These are phyloP conservation scores for Eurois occulta DNA, from an alignment of 2,888 invertebrate genomes.

Conservation along the genomic window DNA sequence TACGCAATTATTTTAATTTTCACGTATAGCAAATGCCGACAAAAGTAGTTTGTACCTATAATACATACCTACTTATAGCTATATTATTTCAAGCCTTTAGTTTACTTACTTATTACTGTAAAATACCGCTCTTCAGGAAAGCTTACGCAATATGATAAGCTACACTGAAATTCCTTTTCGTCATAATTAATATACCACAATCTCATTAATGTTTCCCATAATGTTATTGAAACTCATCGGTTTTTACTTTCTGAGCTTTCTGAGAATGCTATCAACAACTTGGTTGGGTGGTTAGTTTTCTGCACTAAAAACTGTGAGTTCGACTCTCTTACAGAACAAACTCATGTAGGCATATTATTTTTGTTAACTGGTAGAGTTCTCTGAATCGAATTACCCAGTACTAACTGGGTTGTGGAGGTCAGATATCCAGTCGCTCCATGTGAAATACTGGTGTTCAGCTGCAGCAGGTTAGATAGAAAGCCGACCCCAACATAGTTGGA, in stretches of 20 bases:
- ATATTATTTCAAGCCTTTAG: not conserved
- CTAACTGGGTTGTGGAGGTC: too few species aligned
- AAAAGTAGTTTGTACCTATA: not conserved
- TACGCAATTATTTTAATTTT: not conserved
- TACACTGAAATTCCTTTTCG: not conserved
- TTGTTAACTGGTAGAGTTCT: not conserved
- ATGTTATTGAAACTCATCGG: not conserved
- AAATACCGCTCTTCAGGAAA: not conserved
- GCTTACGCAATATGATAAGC: not conserved
- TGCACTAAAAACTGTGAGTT: not conserved
- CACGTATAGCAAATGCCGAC: not conserved
- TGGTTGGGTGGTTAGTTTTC: not conserved
- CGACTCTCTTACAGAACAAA: not conserved
- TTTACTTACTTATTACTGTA: not conserved
- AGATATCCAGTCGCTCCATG: too few species aligned
- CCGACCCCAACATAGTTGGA: too few species aligned
- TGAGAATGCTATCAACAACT: not conserved
- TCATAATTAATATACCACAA: slow-evolving; percentile 27
- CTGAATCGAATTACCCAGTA: too few species aligned
- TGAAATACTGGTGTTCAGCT: too few species aligned
- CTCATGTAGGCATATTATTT: not conserved
- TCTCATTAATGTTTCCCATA: slow-evolving; percentile 14
- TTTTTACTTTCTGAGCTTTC: slow-evolving; percentile 12
- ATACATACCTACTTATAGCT: not conserved
- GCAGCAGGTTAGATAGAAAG: too few species aligned